Evolutionary conservation across 1,140 invertebrate genomes (phyloP).

Genomic region (Drosophila nebulosa): DNA sequence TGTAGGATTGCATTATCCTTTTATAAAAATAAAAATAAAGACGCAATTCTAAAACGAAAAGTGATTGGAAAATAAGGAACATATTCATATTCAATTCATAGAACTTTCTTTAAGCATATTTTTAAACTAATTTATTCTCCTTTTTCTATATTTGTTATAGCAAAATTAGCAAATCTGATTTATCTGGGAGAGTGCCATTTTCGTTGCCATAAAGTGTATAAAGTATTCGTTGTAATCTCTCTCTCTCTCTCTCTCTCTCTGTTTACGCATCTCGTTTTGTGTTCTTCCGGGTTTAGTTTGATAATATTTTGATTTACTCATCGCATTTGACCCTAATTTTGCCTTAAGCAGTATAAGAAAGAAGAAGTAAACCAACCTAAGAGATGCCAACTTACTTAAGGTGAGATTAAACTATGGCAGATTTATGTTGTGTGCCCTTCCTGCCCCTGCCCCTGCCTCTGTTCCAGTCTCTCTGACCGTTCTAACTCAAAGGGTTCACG

Average conservation of each 20-base stretch:
- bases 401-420: background rate
- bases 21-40: too few species aligned
- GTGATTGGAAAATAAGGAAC: too few species aligned
- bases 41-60: too few species aligned
- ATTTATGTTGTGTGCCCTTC: background rate
- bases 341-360: background rate
- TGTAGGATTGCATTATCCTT: too few species aligned
- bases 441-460: background rate
- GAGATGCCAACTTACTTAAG: background rate
- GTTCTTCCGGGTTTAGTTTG: constrained; percentile 28
- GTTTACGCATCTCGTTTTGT: constrained; percentile 10
- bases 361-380: background rate
- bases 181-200: too few species aligned
- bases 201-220: background rate
- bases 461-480: too few species aligned
- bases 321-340: background rate
- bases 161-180: too few species aligned
- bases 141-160: too few species aligned
- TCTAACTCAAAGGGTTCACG: background rate
- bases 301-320: constrained; percentile 24
- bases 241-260: background rate
- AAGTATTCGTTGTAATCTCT: background rate
- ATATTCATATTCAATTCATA: too few species aligned
- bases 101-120: too few species aligned
- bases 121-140: too few species aligned